Evolutionary conservation across 2,888 invertebrate species (phyloP).

Genomic region (Spodoptera exigua): DNA sequence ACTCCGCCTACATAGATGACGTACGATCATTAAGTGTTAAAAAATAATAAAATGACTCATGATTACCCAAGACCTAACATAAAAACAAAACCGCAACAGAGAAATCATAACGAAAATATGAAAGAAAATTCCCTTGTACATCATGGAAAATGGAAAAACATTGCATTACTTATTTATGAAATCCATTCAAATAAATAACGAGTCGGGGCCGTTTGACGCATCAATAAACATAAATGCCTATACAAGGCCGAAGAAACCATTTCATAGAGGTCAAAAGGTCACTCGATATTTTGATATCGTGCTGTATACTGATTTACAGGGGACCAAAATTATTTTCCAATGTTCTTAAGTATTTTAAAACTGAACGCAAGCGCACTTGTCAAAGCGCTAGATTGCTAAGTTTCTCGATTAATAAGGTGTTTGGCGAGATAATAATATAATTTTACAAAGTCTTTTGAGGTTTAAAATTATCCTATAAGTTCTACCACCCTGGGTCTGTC

Average conservation of each 20-base stretch:
- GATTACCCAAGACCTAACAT: neutral
- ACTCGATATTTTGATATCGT: slow-evolving; percentile 51
- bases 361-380: too few species aligned
- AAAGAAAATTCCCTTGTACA: slow-evolving; percentile 33
- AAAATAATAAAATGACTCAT: too few species aligned
- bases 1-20: too few species aligned
- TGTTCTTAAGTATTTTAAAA: too few species aligned
- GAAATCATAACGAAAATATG: slow-evolving; percentile 26
- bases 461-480: too few species aligned
- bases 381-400: too few species aligned
- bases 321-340: neutral
- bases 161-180: slow-evolving; percentile 54
- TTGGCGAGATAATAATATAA: too few species aligned
- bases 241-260: slow-evolving; percentile 53
- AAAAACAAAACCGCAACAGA: neutral
- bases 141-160: slow-evolving; percentile 45
- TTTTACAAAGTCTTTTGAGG: too few species aligned
- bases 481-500: too few species aligned
- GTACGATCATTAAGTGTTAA: too few species aligned
- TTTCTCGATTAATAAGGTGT: too few species aligned
- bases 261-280: slow-evolving; percentile 51
- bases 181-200: slow-evolving; percentile 58
- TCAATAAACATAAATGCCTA: slow-evolving; percentile 56
- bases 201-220: slow-evolving; percentile 49
- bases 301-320: slow-evolving; percentile 19